These are phyloP conservation scores for Chelmon rostratus DNA, from an alignment of 2,797 vertebrate species.

Conservation along the genomic window DNA sequence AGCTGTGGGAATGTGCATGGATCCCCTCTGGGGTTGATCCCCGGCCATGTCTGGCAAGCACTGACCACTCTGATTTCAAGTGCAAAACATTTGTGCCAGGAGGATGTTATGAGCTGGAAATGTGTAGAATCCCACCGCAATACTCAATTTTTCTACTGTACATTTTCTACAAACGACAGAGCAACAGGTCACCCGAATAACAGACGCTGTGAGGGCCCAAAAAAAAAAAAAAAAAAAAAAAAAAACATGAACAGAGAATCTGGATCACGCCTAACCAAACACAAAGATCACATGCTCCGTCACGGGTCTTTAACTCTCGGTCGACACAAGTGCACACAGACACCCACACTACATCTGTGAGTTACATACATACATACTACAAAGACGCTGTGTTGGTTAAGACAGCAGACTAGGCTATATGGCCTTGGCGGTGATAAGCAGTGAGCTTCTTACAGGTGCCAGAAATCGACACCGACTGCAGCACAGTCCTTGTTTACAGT, in stretches of 20 bases:
- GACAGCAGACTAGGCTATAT: constrained; percentile 75
- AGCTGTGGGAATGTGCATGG: constrained; percentile 70
- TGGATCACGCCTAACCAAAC: constrained; percentile 46
- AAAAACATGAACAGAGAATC: constrained; percentile 34
- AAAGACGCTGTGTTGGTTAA: constrained; percentile 72
- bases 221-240: constrained; percentile 18
- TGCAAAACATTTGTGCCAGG: constrained; percentile 29
- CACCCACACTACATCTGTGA: constrained; percentile 48
- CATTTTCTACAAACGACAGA: constrained; percentile 52
- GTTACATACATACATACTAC: constrained; percentile 55
- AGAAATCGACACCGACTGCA: constrained; percentile 55
- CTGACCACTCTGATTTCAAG: constrained; percentile 28
- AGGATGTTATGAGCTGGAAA: constrained; percentile 43
- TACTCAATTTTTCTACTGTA: constrained; percentile 33
- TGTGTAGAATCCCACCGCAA: constrained; percentile 29
- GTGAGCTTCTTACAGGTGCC: constrained; percentile 69
- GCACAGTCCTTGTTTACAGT: constrained; percentile 44
- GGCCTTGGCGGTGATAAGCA: constrained; percentile 76
- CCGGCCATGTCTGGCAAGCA: constrained; percentile 44
- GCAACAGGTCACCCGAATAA: constrained; percentile 36
- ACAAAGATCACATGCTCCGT: constrained; percentile 44
- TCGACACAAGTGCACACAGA: constrained; percentile 51
- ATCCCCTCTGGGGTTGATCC: constrained; percentile 42
- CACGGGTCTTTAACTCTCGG: constrained; percentile 27
- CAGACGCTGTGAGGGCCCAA: constrained; percentile 24